These are phyloP conservation scores for Lates japonicus DNA, from an alignment of 2,797 vertebrate genomes.

Conservation along the genomic window DNA sequence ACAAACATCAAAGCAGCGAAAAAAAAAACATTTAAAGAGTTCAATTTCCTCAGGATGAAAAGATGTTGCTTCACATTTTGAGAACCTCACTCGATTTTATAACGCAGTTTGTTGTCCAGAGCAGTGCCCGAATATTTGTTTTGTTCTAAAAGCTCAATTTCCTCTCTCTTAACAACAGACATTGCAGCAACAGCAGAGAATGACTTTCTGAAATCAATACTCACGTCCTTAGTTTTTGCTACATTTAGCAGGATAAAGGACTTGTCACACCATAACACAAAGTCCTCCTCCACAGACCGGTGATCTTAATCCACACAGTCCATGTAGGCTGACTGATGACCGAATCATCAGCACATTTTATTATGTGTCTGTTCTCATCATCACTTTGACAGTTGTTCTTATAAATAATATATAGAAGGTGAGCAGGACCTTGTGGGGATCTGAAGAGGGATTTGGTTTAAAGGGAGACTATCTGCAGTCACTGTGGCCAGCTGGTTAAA, in stretches of 20 bases:
- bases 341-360: constrained; percentile 39
- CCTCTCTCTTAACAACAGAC: constrained; percentile 13
- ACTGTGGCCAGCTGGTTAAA: background rate
- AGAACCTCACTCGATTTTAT: constrained; percentile 5
- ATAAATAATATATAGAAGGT: constrained; percentile 30
- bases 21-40: background rate
- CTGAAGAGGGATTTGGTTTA: constrained; percentile 5
- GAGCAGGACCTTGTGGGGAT: constrained; percentile 36
- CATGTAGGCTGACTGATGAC: constrained; percentile 35
- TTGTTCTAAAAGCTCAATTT: background rate
- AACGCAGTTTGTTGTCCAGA: background rate
- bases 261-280: constrained; percentile 18
- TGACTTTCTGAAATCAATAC: constrained; percentile 37
- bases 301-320: constrained; percentile 26
- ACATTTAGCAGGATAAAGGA: constrained; percentile 35
- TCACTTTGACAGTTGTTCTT: constrained; percentile 43
- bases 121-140: background rate
- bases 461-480: background rate
- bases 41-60: background rate
- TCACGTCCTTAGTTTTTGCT: constrained; percentile 24
- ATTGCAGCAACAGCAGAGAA: constrained; percentile 12
- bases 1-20: background rate
- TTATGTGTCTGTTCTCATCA: constrained; percentile 31
- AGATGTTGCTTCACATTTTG: background rate
- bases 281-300: constrained; percentile 37